Conservation (phyloP, 2,888 invertebrate species). For the Leptura quadrifasciata region DNA sequence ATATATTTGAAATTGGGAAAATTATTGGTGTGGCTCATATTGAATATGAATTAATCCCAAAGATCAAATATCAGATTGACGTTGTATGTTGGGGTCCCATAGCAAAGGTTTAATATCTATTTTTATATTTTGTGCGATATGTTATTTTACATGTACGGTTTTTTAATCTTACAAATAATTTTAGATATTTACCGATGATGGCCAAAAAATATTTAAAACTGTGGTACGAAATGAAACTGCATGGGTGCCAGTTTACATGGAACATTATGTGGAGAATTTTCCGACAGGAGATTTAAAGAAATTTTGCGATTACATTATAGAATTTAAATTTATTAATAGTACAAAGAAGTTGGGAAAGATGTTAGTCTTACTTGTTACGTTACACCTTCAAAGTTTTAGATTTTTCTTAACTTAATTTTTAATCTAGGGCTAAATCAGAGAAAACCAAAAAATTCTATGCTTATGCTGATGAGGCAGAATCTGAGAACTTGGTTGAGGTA, state of each 20-base stretch:
- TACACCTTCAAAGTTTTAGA: conserved; percentile 1
- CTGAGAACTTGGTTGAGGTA: conserved; percentile 48
- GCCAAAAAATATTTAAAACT: conserved; percentile 53
- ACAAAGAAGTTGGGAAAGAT: conserved; percentile 50
- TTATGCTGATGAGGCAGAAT: conserved; percentile 49
- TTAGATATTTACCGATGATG: conserved; percentile 53
- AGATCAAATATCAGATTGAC: conserved; percentile 58
- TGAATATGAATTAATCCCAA: conserved; percentile 60
- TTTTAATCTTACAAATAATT: neutral
- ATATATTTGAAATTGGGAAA: conserved; percentile 52
- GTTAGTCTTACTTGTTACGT: conserved; percentile 38
- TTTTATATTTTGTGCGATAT: neutral
- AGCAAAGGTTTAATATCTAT: conserved; percentile 52
- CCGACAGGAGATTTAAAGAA: conserved; percentile 52
- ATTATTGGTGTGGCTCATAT: conserved; percentile 52
- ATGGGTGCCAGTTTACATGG: conserved; percentile 60
- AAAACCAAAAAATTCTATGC: conserved; percentile 51
- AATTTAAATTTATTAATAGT: conserved; percentile 54
- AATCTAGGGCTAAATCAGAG: conserved; percentile 56
- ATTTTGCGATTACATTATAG: conserved; percentile 53
- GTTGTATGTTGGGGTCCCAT: conserved; percentile 61
- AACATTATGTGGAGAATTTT: conserved; percentile 57
- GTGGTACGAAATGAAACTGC: conserved; percentile 51
- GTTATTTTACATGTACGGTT: neutral
- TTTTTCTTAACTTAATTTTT: neutral